Conservation (phyloP, 2,113 vertebrate genomes). For the human region GRCh38 chr1:92064001-92064500, state of each 20-base stretch:
- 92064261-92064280: not conserved
- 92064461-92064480: too few species aligned
- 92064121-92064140: too few species aligned
- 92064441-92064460: not conserved
- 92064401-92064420: not conserved
- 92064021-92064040: too few species aligned
- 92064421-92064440: not conserved
- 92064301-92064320: conserved; percentile 8
- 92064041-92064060: too few species aligned
- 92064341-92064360: conserved; percentile 30
- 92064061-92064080: too few species aligned
- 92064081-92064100: too few species aligned
- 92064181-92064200: conserved; percentile 9
- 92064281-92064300: not conserved
- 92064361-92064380: not conserved
- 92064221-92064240: not conserved
- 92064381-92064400: not conserved
- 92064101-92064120: too few species aligned
- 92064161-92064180: not conserved
- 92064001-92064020: too few species aligned
- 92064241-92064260: not conserved
- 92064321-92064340: not conserved
- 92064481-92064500: too few species aligned
- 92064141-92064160: too few species aligned
- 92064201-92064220: conserved; percentile 24